phyloP scores from a whole-genome alignment of 2,113 vertebrate genomes.

The Zosterops pallidus region DNA sequence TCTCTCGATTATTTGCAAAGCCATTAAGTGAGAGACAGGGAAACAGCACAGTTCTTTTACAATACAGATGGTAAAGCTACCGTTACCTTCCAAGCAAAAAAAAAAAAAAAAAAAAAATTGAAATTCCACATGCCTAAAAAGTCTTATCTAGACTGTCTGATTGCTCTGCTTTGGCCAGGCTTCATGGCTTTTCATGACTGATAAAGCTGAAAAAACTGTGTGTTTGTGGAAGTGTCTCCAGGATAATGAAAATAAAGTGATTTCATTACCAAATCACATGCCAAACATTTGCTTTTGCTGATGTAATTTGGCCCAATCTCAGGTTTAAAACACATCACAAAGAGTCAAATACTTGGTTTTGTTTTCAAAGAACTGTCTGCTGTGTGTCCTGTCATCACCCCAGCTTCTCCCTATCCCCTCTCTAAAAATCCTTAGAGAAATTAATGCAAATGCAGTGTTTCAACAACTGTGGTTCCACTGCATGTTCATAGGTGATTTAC shows the following conservation, averaged over 20 bases:
- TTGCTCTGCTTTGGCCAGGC: not conserved
- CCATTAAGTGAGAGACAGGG: not conserved
- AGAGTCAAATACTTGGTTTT: not conserved
- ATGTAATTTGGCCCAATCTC: slow-evolving; percentile 22
- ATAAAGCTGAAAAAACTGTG: slow-evolving; percentile 6
- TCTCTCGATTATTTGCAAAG: not conserved
- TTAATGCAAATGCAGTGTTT: not conserved
- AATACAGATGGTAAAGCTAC: not conserved
- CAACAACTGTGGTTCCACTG: not conserved
- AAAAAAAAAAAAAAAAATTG: slow-evolving; percentile 26
- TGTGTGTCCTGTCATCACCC: not conserved
- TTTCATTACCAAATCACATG: slow-evolving; percentile 54
- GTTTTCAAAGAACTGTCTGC: slow-evolving; percentile 32
- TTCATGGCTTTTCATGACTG: not conserved
- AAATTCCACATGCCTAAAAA: not conserved
- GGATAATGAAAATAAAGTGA: slow-evolving; percentile 40
- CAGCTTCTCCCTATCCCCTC: not conserved
- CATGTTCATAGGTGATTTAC: not conserved
- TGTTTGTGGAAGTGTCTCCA: slow-evolving; percentile 46
- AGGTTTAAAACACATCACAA: not conserved
- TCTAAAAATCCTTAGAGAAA: not conserved
- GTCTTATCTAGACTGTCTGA: slow-evolving; percentile 18
- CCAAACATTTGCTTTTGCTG: slow-evolving; percentile 46
- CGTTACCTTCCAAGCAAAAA: slow-evolving; percentile 3
- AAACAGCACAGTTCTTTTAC: not conserved